Conservation (phyloP, 2,113 vertebrate genomes). For the Centrocercus urophasianus region DNA sequence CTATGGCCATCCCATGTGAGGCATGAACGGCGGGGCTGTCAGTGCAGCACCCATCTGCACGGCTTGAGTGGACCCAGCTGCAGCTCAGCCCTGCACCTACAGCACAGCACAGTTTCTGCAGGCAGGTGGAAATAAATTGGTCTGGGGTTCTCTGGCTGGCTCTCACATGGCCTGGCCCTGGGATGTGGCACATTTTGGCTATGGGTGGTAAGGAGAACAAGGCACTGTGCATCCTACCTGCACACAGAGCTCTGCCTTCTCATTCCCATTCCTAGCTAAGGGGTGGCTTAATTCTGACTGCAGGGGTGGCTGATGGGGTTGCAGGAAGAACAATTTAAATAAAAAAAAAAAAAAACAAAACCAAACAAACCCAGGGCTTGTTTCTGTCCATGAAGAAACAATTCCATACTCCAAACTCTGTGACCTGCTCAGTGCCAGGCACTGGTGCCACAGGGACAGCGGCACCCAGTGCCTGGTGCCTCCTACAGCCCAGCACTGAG, state of each 20-base stretch:
- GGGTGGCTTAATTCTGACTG: not conserved
- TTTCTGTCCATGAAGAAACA: constrained; percentile 34
- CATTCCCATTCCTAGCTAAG: not conserved
- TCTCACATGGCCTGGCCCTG: not conserved
- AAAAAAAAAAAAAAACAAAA: too few species aligned
- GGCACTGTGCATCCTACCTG: not conserved
- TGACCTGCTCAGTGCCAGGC: not conserved
- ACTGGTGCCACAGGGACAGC: fast-evolving
- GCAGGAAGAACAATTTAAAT: not conserved
- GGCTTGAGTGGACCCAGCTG: not conserved
- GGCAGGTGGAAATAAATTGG: not conserved
- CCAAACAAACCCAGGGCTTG: not conserved
- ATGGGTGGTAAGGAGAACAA: fast-evolving
- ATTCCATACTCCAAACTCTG: not conserved
- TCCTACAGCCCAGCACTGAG: not conserved
- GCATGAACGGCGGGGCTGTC: fast-evolving
- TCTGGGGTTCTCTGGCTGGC: not conserved
- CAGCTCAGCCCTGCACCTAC: not conserved
- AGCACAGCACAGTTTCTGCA: fast-evolving
- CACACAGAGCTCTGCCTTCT: not conserved
- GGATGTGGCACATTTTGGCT: fast-evolving
- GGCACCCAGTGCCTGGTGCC: not conserved
- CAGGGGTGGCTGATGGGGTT: not conserved
- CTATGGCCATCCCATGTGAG: not conserved
- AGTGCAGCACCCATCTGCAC: not conserved